Evolutionary conservation across 2,888 invertebrate genomes (phyloP).

Genomic region (Sepioteuthis lessoniana): DNA sequence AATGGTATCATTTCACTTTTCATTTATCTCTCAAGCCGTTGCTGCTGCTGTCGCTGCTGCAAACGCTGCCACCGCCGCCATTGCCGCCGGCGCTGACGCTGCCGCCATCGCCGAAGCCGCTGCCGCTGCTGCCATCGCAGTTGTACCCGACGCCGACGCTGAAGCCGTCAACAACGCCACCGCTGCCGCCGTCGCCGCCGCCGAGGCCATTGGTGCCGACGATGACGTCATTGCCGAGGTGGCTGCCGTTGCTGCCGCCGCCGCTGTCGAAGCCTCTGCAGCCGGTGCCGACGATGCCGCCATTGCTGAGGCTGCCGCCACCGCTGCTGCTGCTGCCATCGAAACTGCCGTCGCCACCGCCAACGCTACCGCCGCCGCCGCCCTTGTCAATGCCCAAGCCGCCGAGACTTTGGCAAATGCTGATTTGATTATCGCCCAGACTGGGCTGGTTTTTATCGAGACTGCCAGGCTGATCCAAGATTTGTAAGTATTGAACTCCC

Average conservation of each 20-base stretch:
- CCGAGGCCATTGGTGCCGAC: not conserved
- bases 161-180: not conserved
- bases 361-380: not conserved
- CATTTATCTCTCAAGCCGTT: not conserved
- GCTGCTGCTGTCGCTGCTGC: not conserved
- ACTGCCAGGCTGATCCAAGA: constrained; percentile 35
- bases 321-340: not conserved
- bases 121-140: not conserved
- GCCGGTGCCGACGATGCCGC: not conserved
- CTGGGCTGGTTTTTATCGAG: not conserved
- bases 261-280: not conserved
- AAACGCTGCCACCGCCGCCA: not conserved
- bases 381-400: not conserved
- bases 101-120: not conserved
- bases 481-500: not conserved
- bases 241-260: not conserved
- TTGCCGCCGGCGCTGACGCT: not conserved
- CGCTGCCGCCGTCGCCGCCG: not conserved
- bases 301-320: not conserved
- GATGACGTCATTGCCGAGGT: not conserved
- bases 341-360: constrained; percentile 35
- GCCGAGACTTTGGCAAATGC: constrained; percentile 15
- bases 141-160: not conserved
- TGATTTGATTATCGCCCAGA: constrained; percentile 38
- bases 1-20: too few species aligned